Conservation (phyloP, 2,797 vertebrate genomes). For the Adelosebastes latens region DNA sequence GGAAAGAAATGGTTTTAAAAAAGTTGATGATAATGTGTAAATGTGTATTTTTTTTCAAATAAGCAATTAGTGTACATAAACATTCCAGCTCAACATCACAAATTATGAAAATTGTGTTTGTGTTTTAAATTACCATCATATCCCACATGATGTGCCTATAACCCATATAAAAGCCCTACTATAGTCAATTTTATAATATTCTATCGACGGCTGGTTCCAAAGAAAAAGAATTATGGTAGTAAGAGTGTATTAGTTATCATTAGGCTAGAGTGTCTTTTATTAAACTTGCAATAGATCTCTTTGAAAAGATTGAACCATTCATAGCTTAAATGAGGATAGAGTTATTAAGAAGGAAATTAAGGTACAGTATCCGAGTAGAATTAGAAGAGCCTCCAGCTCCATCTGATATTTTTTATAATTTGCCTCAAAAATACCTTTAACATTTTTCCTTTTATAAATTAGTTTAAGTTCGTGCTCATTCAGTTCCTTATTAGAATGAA, state of each 20-base stretch:
- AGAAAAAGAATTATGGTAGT: not conserved
- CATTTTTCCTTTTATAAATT: not conserved
- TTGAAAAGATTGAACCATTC: slow-evolving; percentile 27
- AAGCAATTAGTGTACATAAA: not conserved
- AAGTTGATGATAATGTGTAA: not conserved
- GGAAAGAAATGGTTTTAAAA: not conserved
- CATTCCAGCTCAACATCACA: not conserved
- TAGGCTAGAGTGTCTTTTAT: not conserved
- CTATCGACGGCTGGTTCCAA: not conserved
- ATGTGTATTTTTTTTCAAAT: not conserved
- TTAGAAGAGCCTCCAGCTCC: slow-evolving; percentile 11
- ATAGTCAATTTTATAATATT: not conserved
- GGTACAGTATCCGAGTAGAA: slow-evolving; percentile 14
- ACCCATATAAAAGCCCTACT: not conserved
- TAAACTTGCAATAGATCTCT: slow-evolving; percentile 4
- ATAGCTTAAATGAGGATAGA: slow-evolving; percentile 18
- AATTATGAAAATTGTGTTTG: not conserved
- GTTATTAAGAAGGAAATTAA: slow-evolving; percentile 30
- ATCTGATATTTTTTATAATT: slow-evolving; percentile 2
- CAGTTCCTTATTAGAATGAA: not conserved
- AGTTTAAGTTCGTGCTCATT: not conserved
- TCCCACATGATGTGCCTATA: not conserved
- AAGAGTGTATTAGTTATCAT: slow-evolving; percentile 18
- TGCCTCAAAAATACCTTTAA: not conserved
- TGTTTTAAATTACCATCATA: not conserved